Percentiles rank a stretch among this genome's conserved stretches.
These are phyloP conservation scores for Chlorops oryzae DNA, from an alignment of 1,140 invertebrate genomes.

Conservation along the genomic window DNA sequence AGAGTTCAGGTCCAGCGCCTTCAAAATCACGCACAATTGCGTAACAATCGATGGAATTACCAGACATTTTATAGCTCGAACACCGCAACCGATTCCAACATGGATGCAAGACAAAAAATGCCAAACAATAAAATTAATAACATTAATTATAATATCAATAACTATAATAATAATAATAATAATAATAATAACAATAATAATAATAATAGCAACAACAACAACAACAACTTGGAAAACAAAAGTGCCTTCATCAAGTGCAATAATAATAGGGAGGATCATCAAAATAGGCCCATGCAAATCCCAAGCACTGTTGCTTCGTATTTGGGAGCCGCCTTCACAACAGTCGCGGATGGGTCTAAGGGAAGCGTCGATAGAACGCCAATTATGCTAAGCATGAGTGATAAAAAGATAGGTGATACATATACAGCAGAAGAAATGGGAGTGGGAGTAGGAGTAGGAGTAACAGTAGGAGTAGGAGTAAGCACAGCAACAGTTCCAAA, in stretches of 20 bases:
- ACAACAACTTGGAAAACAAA: background rate
- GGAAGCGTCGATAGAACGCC: too few relatives aligned
- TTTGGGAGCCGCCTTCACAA: background rate
- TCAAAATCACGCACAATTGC: slow-evolving; percentile 11
- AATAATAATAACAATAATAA: slow-evolving; percentile 6
- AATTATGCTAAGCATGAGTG: too few relatives aligned
- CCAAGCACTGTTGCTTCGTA: background rate
- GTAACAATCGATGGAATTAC: slow-evolving; percentile 13
- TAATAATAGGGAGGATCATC: background rate
- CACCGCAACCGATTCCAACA: background rate
- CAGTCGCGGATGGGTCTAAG: background rate
- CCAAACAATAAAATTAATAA: background rate
- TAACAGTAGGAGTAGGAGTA: background rate
- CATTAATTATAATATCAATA: background rate
- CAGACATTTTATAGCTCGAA: slow-evolving; percentile 3
- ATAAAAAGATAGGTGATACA: too few relatives aligned
- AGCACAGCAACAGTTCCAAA: background rate
- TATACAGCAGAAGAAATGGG: too few relatives aligned
- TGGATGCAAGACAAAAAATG: too few relatives aligned
- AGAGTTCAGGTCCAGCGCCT: slow-evolving; percentile 8
- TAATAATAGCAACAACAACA: slow-evolving; percentile 8
- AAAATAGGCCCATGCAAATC: background rate
- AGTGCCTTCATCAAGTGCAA: background rate
- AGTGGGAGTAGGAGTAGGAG: too few relatives aligned
- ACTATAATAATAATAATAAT: background rate